These are phyloP conservation scores for Dryococelus australis DNA, from an alignment of 2,888 invertebrate genomes.

Conservation along the genomic window DNA sequence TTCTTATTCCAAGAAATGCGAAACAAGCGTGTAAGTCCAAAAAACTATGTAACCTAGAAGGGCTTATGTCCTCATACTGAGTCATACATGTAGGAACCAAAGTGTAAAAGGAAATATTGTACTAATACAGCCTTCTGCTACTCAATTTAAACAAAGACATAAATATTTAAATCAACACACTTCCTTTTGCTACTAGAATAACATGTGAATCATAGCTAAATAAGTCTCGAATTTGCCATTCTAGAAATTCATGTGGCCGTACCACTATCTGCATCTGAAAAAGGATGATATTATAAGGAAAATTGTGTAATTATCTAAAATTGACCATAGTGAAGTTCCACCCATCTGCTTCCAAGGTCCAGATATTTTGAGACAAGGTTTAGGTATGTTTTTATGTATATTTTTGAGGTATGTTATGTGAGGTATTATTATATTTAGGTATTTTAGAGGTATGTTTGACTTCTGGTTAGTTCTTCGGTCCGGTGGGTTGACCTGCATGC, in stretches of 20 bases:
- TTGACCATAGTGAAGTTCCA: too few relatives aligned
- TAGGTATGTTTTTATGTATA: too few relatives aligned
- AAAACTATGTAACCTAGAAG: not conserved
- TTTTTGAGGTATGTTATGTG: too few relatives aligned
- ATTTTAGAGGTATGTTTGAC: too few relatives aligned
- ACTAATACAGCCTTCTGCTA: not conserved
- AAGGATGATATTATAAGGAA: not conserved
- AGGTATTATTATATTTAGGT: too few relatives aligned
- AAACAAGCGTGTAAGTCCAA: not conserved
- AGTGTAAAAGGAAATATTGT: not conserved
- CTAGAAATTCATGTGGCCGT: not conserved
- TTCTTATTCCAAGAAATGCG: not conserved
- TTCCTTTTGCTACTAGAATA: not conserved
- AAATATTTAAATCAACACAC: not conserved
- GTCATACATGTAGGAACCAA: not conserved
- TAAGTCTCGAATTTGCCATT: not conserved
- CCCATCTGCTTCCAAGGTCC: too few relatives aligned
- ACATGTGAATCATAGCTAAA: not conserved
- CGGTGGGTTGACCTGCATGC: too few relatives aligned
- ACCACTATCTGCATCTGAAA: constrained; percentile 5
- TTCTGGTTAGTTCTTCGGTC: too few relatives aligned
- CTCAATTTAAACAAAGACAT: not conserved
- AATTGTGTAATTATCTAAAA: not conserved
- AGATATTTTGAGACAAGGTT: too few relatives aligned
- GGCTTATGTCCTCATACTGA: too few relatives aligned